A percentile compares a stretch with the other conserved stretches of the same genome.
phyloP scores from a whole-genome alignment of 2,888 invertebrate genomes.

The Nemapogon koenigi region DNA sequence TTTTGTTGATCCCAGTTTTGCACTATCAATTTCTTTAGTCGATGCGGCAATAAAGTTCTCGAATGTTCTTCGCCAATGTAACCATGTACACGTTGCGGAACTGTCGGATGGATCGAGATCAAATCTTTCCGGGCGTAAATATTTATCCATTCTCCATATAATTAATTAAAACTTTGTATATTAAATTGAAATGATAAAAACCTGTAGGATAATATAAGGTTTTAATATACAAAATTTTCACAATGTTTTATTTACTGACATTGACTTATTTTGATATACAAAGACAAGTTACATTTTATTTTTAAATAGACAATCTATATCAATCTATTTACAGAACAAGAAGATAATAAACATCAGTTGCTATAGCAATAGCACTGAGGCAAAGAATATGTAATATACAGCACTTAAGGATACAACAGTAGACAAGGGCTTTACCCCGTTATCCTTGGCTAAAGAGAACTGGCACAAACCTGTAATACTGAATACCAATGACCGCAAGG shows the following conservation, averaged over 20 bases:
- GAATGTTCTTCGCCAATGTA: background rate
- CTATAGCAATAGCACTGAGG: too few species aligned
- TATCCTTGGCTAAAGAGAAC: too few species aligned
- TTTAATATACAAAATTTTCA: background rate
- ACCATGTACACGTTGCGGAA: background rate
- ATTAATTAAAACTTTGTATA: background rate
- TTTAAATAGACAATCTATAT: background rate
- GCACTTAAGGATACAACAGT: too few species aligned
- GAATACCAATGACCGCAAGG: too few species aligned
- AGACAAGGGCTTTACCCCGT: too few species aligned
- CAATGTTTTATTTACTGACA: too few species aligned
- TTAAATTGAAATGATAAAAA: background rate
- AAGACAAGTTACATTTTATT: background rate
- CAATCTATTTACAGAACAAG: too few species aligned
- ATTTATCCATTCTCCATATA: background rate
- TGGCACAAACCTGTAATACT: too few species aligned
- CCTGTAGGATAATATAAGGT: background rate
- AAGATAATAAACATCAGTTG: too few species aligned
- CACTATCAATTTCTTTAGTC: background rate
- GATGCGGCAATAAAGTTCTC: background rate
- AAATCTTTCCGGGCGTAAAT: background rate
- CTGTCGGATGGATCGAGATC: background rate
- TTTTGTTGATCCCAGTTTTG: background rate
- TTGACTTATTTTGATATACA: too few species aligned
- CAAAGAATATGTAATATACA: too few species aligned